These are phyloP conservation scores for Myiotriccus ornatus DNA, from an alignment of 2,797 vertebrate genomes.

Conservation along the genomic window DNA sequence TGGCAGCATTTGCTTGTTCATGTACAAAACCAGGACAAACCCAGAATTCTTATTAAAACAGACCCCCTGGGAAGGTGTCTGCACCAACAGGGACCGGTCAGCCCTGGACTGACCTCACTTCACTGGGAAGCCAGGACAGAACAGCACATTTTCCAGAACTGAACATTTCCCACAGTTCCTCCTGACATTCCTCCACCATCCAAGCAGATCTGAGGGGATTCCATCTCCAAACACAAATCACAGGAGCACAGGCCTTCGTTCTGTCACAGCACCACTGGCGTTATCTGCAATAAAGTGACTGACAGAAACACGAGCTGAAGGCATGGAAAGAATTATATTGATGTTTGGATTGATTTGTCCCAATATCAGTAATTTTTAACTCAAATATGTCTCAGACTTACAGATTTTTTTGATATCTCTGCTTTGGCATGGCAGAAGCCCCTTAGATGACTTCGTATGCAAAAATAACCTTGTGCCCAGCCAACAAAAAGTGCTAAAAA, in stretches of 20 bases:
- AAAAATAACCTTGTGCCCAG: neutral
- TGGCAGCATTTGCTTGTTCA: neutral
- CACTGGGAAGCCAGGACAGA: neutral
- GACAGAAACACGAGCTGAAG: neutral
- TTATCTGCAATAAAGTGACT: neutral
- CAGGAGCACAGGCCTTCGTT: neutral
- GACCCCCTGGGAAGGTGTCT: neutral
- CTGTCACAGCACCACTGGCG: neutral
- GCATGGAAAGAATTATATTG: neutral
- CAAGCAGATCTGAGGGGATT: neutral
- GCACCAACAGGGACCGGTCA: fast-evolving
- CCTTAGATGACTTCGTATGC: neutral
- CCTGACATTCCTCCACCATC: neutral
- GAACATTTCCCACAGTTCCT: neutral
- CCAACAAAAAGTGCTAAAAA: neutral
- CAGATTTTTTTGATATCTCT: neutral
- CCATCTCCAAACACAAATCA: neutral
- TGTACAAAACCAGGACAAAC: neutral
- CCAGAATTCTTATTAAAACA: neutral
- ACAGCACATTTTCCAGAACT: neutral
- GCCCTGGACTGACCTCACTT: neutral
- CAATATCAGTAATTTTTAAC: neutral
- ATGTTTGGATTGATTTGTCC: neutral
- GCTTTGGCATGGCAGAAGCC: neutral
- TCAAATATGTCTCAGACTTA: neutral